phyloP scores from a whole-genome alignment of 2,888 invertebrate species.

The Lycia hirtaria region DNA sequence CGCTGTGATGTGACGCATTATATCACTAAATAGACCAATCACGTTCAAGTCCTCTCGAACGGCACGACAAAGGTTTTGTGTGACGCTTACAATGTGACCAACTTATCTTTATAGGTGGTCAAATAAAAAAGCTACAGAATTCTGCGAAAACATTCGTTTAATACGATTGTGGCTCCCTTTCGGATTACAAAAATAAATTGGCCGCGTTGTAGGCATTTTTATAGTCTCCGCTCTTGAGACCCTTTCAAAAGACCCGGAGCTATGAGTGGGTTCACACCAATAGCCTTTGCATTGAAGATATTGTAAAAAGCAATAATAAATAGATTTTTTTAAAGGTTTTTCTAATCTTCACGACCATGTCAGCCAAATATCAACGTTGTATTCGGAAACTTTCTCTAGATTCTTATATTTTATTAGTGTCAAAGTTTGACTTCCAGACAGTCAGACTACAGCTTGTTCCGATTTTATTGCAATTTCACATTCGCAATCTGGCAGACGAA shows the following conservation, averaged over 20 bases:
- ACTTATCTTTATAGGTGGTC: not conserved
- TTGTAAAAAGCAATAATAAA: no score
- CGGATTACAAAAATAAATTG: not conserved
- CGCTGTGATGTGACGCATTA: slow-evolving; percentile 2
- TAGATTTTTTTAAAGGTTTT: no score
- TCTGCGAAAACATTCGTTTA: not conserved
- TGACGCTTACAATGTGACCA: not conserved
- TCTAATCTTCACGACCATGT: no score
- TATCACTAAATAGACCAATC: slow-evolving; percentile 16
- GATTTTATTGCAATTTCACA: slow-evolving; percentile 23
- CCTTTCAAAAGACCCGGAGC: slow-evolving; percentile 40
- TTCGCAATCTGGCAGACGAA: not conserved
- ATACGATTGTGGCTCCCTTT: not conserved
- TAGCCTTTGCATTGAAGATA: slow-evolving; percentile 48
- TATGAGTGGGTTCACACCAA: slow-evolving; percentile 48
- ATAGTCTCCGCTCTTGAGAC: slow-evolving; percentile 43
- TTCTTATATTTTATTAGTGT: slow-evolving; percentile 31
- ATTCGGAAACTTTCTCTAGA: not conserved
- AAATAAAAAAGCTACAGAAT: not conserved
- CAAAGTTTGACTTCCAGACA: slow-evolving; percentile 32
- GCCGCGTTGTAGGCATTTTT: slow-evolving; percentile 11
- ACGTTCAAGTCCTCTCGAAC: slow-evolving; percentile 7
- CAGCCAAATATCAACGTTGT: no score
- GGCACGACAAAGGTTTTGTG: slow-evolving; percentile 8
- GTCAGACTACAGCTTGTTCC: slow-evolving; percentile 25